Conservation (phyloP, 2,888 invertebrate species). For the Pogonocherus hispidulus region DNA sequence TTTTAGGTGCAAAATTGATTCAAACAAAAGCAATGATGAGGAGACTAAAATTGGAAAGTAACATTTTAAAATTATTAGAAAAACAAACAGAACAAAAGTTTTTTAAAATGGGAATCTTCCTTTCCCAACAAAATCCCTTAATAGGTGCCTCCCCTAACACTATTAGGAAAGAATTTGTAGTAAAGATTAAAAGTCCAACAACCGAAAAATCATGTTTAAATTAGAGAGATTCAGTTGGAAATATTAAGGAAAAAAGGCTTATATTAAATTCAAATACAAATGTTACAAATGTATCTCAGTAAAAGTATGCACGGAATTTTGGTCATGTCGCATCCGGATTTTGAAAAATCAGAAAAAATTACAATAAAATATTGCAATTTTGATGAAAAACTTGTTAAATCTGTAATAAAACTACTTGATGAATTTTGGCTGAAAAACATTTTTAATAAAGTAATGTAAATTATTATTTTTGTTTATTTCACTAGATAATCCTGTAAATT, state of each 20-base stretch:
- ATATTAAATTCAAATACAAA: conserved; percentile 30
- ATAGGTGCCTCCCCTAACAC: conserved; percentile 10
- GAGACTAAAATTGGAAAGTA: too few relatives aligned
- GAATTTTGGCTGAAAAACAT: background rate
- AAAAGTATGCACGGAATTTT: background rate
- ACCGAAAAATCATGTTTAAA: background rate
- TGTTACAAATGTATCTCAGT: conserved; percentile 25
- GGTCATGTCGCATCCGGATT: background rate
- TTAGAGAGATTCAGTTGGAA: background rate
- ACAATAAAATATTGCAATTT: background rate
- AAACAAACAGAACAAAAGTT: too few relatives aligned
- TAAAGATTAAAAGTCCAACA: background rate
- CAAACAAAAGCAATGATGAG: background rate
- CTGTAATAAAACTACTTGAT: background rate
- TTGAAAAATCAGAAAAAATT: background rate
- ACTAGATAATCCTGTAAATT: conserved; percentile 40
- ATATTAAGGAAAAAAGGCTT: conserved; percentile 16
- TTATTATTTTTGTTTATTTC: background rate
- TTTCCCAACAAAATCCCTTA: conserved; percentile 16
- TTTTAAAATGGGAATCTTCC: conserved; percentile 7
- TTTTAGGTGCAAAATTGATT: background rate
- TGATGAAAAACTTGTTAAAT: background rate
- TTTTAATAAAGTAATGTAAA: conserved; percentile 10
- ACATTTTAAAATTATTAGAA: too few relatives aligned
- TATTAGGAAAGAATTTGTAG: background rate